Conservation (phyloP, 2,797 vertebrate species). For the Lithobates pipiens region DNA sequence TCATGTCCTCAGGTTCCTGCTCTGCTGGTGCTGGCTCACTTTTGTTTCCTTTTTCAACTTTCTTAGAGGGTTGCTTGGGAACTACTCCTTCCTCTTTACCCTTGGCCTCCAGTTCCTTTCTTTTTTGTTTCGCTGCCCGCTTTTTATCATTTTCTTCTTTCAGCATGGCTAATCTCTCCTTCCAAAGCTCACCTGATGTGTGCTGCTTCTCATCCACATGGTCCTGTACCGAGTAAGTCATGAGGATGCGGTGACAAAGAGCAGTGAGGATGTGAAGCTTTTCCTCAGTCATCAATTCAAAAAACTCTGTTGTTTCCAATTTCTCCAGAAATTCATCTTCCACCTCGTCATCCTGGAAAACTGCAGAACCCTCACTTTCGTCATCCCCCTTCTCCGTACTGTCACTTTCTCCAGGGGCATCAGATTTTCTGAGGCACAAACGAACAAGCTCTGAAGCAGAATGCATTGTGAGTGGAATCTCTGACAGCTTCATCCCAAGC, state of each 20-base stretch:
- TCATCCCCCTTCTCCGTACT: constrained; percentile 74
- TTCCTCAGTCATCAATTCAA: constrained; percentile 90
- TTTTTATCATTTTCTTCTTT: constrained; percentile 95
- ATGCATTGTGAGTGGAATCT: constrained; percentile 95
- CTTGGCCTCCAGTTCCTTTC: constrained; percentile 90
- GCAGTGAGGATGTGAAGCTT: constrained; percentile 89
- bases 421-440: constrained; percentile 90
- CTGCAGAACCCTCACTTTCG: constrained; percentile 75
- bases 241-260: constrained; percentile 93
- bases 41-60: constrained; percentile 77
- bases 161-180: constrained; percentile 89
- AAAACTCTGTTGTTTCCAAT: constrained; percentile 91
- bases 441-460: constrained; percentile 93
- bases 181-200: constrained; percentile 89
- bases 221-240: constrained; percentile 96
- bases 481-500: constrained; percentile 92
- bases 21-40: constrained; percentile 71
- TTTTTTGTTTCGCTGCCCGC: constrained; percentile 87
- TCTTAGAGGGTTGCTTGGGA: neutral
- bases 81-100: constrained; percentile 73
- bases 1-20: constrained; percentile 88
- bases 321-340: constrained; percentile 92
- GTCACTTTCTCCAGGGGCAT: constrained; percentile 87
- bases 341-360: constrained; percentile 88
- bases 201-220: constrained; percentile 93